phyloP scores from a whole-genome alignment of 37 sponge, comb jelly and placozoan genomes.

The Lycopodina hypogea region DNA sequence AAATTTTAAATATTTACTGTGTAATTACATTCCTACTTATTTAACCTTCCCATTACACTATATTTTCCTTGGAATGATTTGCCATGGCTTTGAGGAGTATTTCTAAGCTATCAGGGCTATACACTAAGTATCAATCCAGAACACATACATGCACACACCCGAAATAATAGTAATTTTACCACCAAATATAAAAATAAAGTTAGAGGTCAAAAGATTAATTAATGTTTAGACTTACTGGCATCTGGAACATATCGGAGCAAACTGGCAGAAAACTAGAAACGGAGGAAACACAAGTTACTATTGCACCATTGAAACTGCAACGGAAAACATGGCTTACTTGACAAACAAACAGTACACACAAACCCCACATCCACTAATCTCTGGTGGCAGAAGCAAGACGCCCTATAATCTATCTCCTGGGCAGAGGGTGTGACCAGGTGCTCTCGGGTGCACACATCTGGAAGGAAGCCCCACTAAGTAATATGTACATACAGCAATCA shows the following conservation, averaged over 20 bases:
- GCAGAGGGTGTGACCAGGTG: slow-evolving; percentile 53
- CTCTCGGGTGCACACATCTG: slow-evolving; percentile 50
- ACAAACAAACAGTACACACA: slow-evolving; percentile 94
- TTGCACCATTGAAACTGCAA: neutral
- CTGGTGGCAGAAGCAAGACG: slow-evolving; percentile 92
- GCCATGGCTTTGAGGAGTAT: too few species aligned
- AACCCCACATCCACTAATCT: slow-evolving; percentile 75
- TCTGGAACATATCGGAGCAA: slow-evolving; percentile 75
- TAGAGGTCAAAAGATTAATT: too few species aligned
- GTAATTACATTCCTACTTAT: too few species aligned
- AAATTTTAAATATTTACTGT: too few species aligned
- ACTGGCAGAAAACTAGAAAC: slow-evolving; percentile 79
- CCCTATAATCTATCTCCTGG: slow-evolving; percentile 81
- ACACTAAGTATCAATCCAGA: too few species aligned
- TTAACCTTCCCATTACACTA: too few species aligned
- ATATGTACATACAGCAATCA: too few species aligned
- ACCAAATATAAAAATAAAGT: too few species aligned
- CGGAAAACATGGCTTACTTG: slow-evolving; percentile 51
- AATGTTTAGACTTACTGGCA: slow-evolving; percentile 92
- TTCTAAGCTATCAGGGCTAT: too few species aligned
- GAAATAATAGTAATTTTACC: too few species aligned
- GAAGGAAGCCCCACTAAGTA: slow-evolving; percentile 85
- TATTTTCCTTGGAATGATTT: too few species aligned
- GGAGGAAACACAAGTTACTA: neutral
- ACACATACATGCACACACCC: too few species aligned